These are phyloP conservation scores for Microtus pennsylvanicus DNA, from an alignment of 2,113 vertebrate species.

Conservation along the genomic window DNA sequence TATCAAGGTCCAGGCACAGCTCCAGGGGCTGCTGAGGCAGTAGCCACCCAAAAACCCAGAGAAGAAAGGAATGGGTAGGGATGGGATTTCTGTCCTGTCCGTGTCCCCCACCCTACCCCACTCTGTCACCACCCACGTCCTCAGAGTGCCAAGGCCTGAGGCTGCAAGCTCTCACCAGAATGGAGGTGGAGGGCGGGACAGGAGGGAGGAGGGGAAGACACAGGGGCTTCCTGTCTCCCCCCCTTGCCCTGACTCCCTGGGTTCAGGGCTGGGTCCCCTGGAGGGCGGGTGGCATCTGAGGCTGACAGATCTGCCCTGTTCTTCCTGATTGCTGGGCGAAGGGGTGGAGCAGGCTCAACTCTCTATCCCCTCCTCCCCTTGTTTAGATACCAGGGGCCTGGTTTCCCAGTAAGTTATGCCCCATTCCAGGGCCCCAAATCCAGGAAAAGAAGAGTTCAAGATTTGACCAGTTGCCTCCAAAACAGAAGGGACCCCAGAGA, in stretches of 20 bases:
- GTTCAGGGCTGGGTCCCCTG: conserved; percentile 74
- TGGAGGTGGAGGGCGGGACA: conserved; percentile 73
- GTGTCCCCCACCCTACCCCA: not conserved
- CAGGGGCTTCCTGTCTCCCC: conserved; percentile 71
- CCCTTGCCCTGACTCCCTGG: conserved; percentile 47
- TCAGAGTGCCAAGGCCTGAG: conserved; percentile 79
- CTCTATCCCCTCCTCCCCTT: not conserved
- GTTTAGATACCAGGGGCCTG: not conserved
- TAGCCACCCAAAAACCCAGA: not conserved
- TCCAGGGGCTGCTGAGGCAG: conserved; percentile 1
- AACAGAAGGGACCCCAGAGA: not conserved
- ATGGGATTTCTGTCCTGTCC: conserved; percentile 53
- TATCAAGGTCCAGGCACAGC: not conserved
- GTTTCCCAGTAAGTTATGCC: not conserved
- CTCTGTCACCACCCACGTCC: conserved; percentile 38
- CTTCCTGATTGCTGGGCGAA: conserved; percentile 66
- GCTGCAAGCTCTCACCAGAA: conserved; percentile 72
- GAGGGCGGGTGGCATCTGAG: conserved; percentile 46
- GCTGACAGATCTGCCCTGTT: conserved; percentile 70
- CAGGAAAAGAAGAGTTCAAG: not conserved
- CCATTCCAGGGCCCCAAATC: not conserved
- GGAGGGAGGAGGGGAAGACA: conserved; percentile 59
- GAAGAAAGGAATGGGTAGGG: conserved; percentile 49
- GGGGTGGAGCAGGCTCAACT: not conserved
- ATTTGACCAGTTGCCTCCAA: not conserved